Percentiles rank a stretch among this genome's conserved stretches.
Evolutionary conservation across 2,113 vertebrate genomes (phyloP).

Genomic region (Cavia porcellus): DNA sequence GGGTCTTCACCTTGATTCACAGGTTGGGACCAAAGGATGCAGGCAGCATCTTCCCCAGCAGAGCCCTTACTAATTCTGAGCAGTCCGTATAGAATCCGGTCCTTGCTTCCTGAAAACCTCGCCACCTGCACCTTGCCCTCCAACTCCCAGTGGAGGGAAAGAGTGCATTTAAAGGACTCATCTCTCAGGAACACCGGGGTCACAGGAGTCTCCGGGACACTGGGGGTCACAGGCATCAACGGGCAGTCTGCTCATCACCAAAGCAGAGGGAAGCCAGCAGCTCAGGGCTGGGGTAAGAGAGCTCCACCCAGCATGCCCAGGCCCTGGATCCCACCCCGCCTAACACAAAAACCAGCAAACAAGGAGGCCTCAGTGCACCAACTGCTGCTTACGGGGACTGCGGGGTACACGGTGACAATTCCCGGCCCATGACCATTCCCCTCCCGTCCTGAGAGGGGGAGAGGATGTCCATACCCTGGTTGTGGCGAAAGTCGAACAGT

Average conservation of each 20-base stretch:
- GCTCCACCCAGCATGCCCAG: no score
- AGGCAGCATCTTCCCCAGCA: no score
- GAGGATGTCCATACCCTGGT: background rate
- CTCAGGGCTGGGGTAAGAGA: background rate
- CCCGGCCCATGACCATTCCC: background rate
- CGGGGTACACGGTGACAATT: background rate
- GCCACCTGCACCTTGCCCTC: fast-evolving
- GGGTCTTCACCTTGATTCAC: background rate
- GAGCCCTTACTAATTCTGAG: background rate
- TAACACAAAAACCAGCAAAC: background rate
- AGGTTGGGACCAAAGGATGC: background rate
- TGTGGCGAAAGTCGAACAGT: background rate
- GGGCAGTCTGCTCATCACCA: background rate
- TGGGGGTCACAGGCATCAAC: no score
- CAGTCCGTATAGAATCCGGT: background rate
- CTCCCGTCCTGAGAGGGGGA: background rate
- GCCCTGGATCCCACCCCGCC: background rate
- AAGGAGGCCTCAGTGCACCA: background rate
- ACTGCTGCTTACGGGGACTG: background rate
- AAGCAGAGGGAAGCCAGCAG: background rate
- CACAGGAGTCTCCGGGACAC: no score
- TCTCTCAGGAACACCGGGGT: no score
- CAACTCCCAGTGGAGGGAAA: fast-evolving
- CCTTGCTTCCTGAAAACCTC: background rate
- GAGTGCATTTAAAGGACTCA: background rate